These are phyloP conservation scores for Amphipoea oculea DNA, from an alignment of 2,888 invertebrate genomes.

Conservation along the genomic window DNA sequence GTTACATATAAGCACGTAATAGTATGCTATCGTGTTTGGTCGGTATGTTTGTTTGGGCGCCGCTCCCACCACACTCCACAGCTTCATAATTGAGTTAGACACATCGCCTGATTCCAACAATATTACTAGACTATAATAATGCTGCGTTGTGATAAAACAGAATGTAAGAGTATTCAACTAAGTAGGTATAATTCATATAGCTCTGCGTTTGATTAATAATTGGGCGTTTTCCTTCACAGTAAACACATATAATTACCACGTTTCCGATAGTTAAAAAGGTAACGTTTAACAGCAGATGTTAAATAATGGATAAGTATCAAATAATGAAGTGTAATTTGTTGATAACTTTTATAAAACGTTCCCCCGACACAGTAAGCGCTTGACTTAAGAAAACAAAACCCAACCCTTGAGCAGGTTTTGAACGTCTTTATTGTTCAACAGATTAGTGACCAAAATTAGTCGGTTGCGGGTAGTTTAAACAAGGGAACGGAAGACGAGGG, in stretches of 20 bases:
- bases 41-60: slow-evolving; percentile 67
- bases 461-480: slow-evolving; percentile 82
- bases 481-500: slow-evolving; percentile 81
- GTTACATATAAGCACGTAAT: slow-evolving; percentile 31
- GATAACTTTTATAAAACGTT: slow-evolving; percentile 32
- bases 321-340: slow-evolving; percentile 19
- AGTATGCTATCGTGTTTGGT: slow-evolving; percentile 57
- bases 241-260: slow-evolving; percentile 4
- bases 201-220: slow-evolving; percentile 21
- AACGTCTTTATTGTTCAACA: slow-evolving; percentile 77
- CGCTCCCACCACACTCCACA: slow-evolving; percentile 38
- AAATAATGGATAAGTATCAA: background rate
- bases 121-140: slow-evolving; percentile 53
- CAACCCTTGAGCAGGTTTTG: slow-evolving; percentile 58
- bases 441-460: slow-evolving; percentile 86
- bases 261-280: slow-evolving; percentile 7
- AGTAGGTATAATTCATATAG: slow-evolving; percentile 17
- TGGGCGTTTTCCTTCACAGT: slow-evolving; percentile 22
- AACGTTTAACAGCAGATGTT: slow-evolving; percentile 8
- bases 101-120: slow-evolving; percentile 70
- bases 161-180: slow-evolving; percentile 18
- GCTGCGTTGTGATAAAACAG: slow-evolving; percentile 35
- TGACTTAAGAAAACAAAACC: slow-evolving; percentile 58
- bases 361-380: slow-evolving; percentile 41
- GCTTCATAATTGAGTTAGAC: slow-evolving; percentile 81